Percentiles rank a stretch among this genome's conserved stretches.
phyloP scores from a whole-genome alignment of 1,140 invertebrate species.

The Solen grandis region DNA sequence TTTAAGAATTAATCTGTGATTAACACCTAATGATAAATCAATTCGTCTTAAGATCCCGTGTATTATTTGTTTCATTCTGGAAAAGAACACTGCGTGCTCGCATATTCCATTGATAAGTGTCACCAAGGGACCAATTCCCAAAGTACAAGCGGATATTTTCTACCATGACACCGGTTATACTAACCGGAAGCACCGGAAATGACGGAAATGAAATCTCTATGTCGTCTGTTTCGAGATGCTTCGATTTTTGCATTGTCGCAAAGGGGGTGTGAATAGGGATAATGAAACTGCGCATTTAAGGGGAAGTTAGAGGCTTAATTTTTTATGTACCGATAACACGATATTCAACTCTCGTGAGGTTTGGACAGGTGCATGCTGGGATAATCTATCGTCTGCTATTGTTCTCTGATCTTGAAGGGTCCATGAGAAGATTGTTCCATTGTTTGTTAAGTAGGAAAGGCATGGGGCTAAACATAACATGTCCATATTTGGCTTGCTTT shows the following conservation, averaged over 20 bases:
- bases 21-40: no score
- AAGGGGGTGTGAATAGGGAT: conserved; percentile 18
- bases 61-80: no score
- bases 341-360: conserved; percentile 27
- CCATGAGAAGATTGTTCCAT: no score
- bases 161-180: conserved; percentile 27
- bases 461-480: no score
- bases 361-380: not conserved
- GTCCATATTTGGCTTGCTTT: no score
- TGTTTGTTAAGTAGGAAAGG: no score
- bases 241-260: conserved; percentile 38
- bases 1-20: no score
- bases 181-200: conserved; percentile 22
- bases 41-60: no score
- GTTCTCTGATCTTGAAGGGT: no score
- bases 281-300: conserved; percentile 18
- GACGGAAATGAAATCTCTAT: conserved; percentile 48
- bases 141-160: conserved; percentile 16
- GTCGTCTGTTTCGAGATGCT: conserved; percentile 17
- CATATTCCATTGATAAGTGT: no score
- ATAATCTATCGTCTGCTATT: not conserved
- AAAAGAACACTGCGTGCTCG: no score
- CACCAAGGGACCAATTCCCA: no score
- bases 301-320: conserved; percentile 38
- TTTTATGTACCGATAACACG: conserved; percentile 18